phyloP scores from a whole-genome alignment of 2,888 invertebrate genomes.

The Galerucella calmariensis region DNA sequence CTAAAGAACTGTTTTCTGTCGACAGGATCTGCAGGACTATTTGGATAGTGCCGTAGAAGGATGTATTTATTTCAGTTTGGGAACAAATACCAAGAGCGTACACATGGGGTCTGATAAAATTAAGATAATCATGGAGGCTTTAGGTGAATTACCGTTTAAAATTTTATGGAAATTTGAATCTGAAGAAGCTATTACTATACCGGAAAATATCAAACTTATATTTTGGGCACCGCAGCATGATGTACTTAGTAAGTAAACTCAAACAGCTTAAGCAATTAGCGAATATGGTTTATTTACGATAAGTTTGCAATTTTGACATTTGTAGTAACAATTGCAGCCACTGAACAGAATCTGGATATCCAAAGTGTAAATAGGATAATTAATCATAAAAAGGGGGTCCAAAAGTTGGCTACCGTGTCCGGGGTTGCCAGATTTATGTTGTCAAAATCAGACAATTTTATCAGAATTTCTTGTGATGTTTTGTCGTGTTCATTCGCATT shows the following conservation, averaged over 20 bases:
- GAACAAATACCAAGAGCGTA: constrained; percentile 59
- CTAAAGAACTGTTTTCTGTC: neutral
- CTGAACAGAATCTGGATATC: too few relatives aligned
- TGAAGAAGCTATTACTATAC: constrained; percentile 50
- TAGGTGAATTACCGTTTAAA: constrained; percentile 60
- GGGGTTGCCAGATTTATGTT: too few relatives aligned
- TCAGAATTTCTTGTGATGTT: too few relatives aligned
- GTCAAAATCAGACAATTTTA: too few relatives aligned
- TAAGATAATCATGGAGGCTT: constrained; percentile 56
- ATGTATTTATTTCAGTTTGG: constrained; percentile 62
- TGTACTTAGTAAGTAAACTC: constrained; percentile 53
- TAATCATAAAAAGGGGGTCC: too few relatives aligned
- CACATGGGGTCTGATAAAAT: constrained; percentile 53
- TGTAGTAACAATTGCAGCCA: too few relatives aligned
- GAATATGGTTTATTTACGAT: too few relatives aligned
- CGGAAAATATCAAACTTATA: constrained; percentile 59
- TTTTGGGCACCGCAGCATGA: constrained; percentile 63
- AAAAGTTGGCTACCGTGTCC: too few relatives aligned
- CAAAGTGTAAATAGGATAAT: too few relatives aligned
- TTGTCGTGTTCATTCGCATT: too few relatives aligned
- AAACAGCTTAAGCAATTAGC: too few relatives aligned
- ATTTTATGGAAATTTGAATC: constrained; percentile 65
- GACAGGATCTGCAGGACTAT: constrained; percentile 56
- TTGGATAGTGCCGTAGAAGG: constrained; percentile 58
- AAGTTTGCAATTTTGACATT: too few relatives aligned